Evolutionary conservation across 2,888 invertebrate genomes (phyloP), one percentile per base, ranked within the genome.

Genomic region (Petrophora chlorosata): DNA sequence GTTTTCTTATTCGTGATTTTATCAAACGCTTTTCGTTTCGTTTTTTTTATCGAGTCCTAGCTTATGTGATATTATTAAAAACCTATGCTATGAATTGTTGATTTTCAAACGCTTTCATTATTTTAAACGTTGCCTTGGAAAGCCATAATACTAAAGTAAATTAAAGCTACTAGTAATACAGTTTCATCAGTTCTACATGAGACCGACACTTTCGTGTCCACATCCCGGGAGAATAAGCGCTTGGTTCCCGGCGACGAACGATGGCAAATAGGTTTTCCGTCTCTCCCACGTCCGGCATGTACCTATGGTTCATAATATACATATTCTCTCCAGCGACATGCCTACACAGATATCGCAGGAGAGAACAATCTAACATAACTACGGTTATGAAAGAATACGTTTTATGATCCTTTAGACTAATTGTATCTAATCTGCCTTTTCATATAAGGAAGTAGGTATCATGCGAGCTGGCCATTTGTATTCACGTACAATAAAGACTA

Each of bases 241-340:
- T 61, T 58, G 58, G 62, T 65, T 63, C 54, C 55, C 61, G 53
- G 54, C 50, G 40, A 53, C 23, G 38, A 33, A 49, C 53, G 55
- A 63, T 58, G 67, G 65, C 73, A 67, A 71, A 71, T 73, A 66
- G 59, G 60, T 63, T 73, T 72, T 48, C 53, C 48, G 53, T 40
- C 63, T 70, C 64, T 51, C 54, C 54, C 52, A 54, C 35, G 40
- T 47, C 47, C 41, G 16, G 17, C 35, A 28, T 19, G 17, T 12
- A 14, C 12, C 3, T 44, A 44, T 36, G 16, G n/a, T n/a, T 23
- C 28, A 26, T 17, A 26, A 5, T 4, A 26, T 3, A 5, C 3
- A 26, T 23, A 23, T 8, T n/a, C 3, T n/a, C 19, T 4, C 19
- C 23, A 23, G 23, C 23, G 23, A 23, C n/a, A 23, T 23, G 8